Evolutionary conservation across 2,797 vertebrate species (phyloP).

Genomic region (Eulemur mongoz): DNA sequence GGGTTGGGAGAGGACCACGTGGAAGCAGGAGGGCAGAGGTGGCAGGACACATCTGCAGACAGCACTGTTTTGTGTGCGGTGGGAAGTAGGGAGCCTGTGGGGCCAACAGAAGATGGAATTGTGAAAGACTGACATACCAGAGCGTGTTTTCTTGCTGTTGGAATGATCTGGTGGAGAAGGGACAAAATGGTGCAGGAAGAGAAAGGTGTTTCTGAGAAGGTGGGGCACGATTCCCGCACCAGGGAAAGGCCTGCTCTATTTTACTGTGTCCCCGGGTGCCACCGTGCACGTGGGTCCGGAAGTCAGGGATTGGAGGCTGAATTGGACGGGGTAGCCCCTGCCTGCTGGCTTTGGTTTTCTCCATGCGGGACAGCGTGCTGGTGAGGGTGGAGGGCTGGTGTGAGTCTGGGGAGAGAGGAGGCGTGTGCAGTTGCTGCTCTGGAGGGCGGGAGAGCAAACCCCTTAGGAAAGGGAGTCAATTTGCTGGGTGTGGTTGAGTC

Average conservation of each 20-base stretch:
- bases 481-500: accelerated
- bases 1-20: no score
- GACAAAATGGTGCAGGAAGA: not conserved
- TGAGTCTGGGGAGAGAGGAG: not conserved
- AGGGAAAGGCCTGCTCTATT: no score
- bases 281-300: no score
- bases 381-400: not conserved
- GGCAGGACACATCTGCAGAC: not conserved
- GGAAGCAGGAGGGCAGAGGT: not conserved
- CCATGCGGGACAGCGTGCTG: accelerated
- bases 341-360: not conserved
- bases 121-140: no score
- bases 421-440: no score
- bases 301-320: accelerated
- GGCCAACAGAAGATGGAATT: not conserved
- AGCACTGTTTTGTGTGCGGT: not conserved
- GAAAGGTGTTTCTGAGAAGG: not conserved
- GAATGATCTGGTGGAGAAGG: not conserved
- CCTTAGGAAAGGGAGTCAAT: not conserved
- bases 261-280: accelerated
- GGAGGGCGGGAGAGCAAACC: no score
- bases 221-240: not conserved
- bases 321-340: accelerated
- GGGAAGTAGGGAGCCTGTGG: not conserved
- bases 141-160: not conserved